A percentile compares a stretch with the other conserved stretches of the same genome.
Evolutionary conservation across 2,888 invertebrate genomes (phyloP).

Genomic region (Gisinianus flammeolus): DNA sequence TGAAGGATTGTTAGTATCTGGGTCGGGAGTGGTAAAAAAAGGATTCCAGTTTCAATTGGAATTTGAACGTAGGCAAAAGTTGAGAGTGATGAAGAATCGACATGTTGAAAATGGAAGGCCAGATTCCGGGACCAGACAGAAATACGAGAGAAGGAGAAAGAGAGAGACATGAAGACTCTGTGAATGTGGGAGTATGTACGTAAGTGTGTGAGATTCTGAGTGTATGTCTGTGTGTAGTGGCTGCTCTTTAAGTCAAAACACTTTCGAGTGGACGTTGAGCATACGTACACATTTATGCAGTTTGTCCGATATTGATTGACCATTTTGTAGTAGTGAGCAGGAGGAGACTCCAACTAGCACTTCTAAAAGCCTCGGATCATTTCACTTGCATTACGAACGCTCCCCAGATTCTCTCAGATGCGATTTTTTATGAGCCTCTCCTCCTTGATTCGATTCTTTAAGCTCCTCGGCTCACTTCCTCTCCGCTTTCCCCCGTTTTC

Average conservation of each 20-base stretch:
- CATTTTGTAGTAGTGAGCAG: background rate
- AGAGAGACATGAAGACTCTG: background rate
- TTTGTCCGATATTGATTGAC: slow-evolving; percentile 16
- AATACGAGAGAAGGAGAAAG: background rate
- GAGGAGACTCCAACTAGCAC: background rate
- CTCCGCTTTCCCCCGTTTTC: background rate
- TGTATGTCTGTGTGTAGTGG: background rate
- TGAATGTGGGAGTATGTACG: background rate
- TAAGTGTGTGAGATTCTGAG: background rate
- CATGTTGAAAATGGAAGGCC: background rate
- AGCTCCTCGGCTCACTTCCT: slow-evolving; percentile 14
- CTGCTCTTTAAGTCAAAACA: too few relatives aligned
- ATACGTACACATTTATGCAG: background rate
- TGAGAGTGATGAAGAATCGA: too few relatives aligned
- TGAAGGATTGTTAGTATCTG: too few relatives aligned
- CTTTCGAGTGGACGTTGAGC: background rate
- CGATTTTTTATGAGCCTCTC: slow-evolving; percentile 25
- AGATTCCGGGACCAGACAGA: background rate
- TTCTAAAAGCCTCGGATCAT: slow-evolving; percentile 33
- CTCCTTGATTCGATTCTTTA: slow-evolving; percentile 13
- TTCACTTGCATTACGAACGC: slow-evolving; percentile 29
- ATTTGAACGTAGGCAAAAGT: too few relatives aligned
- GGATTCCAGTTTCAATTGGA: too few relatives aligned
- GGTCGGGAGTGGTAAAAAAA: too few relatives aligned
- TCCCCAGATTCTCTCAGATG: background rate